Base-by-base conservation (phyloP, 1,140 invertebrate species). In the Drosophila watanabei region DNA sequence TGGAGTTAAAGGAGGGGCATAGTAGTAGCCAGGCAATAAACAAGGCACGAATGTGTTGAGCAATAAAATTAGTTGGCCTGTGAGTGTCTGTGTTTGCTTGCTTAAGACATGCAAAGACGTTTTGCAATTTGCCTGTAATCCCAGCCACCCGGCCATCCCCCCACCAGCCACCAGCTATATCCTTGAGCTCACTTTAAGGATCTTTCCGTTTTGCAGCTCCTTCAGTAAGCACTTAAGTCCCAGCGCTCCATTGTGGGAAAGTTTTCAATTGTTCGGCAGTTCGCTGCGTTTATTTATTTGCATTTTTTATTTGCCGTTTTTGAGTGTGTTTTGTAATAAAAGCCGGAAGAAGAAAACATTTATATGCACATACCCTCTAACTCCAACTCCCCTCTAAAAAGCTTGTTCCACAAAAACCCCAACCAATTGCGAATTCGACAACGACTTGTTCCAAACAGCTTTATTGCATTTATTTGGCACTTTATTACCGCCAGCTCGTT, bases 401-500 rank as follows among this genome's bases (percentile, higher is more conserved):
- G 20, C 54, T 37, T 56, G 33, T 24, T 56, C 20, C 9, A 5
- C 20, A 24, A 43, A 39, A 58, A n/a, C 52, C 39, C 63, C 41
- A 58, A 39, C 56, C 60, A 58, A 66, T 71, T 45, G 24, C 63
- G 32, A 71, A 46, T 56, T 71, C 64, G 39, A 60, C 49, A 70
- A 61, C 64, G 64, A 72, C 54, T 68, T 61, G 63, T 79, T 82
- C 61, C 68, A 64, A 85, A 88, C 73, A 81, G 85, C 85, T 84
- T 84, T 88, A 89, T 88, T 88, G 87, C 85, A 89, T 88, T 88
- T 88, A 88, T 88, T 89, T 89, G 86, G 86, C 85, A 89, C 81
- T 89, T 89, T 89, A 89, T 89, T 89, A 82, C 86, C 77, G 59
- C 85, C 82, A 68, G 81, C 66, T 80, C 71, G 72, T 80, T 75